Conservation (phyloP, 2,113 vertebrate genomes). For the Phainopepla nitens region DNA sequence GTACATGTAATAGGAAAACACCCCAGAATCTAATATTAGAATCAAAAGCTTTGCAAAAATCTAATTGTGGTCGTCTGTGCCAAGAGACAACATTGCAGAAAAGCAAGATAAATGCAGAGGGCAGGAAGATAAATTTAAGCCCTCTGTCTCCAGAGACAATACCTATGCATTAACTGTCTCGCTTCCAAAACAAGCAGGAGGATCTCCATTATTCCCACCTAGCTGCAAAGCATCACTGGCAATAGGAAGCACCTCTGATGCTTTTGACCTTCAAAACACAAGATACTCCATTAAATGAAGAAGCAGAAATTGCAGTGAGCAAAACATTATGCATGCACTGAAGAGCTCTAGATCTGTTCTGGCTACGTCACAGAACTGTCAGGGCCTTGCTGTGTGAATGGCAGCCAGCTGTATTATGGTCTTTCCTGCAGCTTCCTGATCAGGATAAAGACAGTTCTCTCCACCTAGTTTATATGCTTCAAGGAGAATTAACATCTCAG, state of each 20-base stretch:
- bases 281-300: background rate
- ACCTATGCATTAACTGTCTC: background rate
- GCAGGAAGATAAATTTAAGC: background rate
- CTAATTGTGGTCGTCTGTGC: background rate
- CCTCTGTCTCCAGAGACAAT: background rate
- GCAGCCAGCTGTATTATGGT: background rate
- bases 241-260: background rate
- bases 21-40: background rate
- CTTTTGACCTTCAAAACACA: background rate
- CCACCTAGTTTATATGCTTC: background rate
- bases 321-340: background rate
- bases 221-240: background rate
- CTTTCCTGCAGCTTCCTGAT: background rate
- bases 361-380: background rate
- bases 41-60: background rate
- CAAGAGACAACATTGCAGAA: background rate
- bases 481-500: background rate
- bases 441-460: background rate
- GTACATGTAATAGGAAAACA: background rate
- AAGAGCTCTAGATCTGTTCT: background rate
- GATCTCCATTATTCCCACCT: background rate
- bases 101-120: background rate
- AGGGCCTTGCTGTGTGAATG: background rate
- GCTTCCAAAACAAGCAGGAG: background rate
- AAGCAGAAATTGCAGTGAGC: background rate